Evolutionary conservation across 2,888 invertebrate genomes (phyloP).

Genomic region (Lottia gigantea): DNA sequence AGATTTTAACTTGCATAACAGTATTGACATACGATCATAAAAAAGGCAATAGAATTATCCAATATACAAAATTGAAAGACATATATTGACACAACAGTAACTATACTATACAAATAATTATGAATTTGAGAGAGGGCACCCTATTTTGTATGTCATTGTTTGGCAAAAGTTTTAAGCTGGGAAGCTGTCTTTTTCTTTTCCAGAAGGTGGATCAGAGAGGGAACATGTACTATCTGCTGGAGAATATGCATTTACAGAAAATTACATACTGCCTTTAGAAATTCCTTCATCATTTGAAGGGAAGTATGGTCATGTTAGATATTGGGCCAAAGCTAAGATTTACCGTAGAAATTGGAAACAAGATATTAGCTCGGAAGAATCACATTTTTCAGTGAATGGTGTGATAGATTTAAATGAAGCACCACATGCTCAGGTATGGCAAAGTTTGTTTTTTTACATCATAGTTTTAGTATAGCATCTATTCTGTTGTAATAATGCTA

Average conservation of each 20-base stretch:
- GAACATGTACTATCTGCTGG: not conserved
- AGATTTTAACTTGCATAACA: too few species aligned
- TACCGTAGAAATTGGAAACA: slow-evolving; percentile 4
- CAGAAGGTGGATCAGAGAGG: not conserved
- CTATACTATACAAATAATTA: too few species aligned
- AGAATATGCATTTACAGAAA: slow-evolving; percentile 1
- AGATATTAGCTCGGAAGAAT: slow-evolving; percentile 2
- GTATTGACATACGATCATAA: too few species aligned
- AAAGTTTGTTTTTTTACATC: not conserved
- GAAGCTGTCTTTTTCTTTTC: too few species aligned
- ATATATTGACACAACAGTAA: too few species aligned
- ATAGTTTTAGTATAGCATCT: too few species aligned
- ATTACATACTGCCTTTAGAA: not conserved
- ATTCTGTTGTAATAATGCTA: too few species aligned
- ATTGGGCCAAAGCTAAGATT: not conserved
- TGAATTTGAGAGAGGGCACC: too few species aligned
- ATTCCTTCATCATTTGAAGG: slow-evolving; percentile 10
- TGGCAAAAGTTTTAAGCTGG: too few species aligned
- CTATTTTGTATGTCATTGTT: too few species aligned
- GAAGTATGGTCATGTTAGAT: slow-evolving; percentile 2
- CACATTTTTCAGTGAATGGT: slow-evolving; percentile 1
- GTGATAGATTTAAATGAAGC: not conserved
- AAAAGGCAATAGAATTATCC: too few species aligned
- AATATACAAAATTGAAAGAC: too few species aligned
- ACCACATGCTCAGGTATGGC: not conserved